Conservation (phyloP, 2,797 vertebrate genomes). For the Coccyzus lansbergi region DNA sequence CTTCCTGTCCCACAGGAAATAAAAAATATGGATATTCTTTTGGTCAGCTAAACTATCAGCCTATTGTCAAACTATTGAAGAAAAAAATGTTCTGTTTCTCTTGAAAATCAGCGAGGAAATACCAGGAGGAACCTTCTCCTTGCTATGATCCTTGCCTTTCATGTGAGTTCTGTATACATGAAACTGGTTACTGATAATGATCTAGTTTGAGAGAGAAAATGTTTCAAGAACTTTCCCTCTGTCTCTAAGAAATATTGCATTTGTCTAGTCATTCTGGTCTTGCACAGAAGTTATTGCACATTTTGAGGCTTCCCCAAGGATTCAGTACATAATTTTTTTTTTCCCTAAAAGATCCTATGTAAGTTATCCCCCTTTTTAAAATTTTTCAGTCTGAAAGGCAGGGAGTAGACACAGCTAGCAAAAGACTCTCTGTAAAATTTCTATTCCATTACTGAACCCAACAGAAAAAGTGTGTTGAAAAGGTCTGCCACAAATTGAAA, state of each 20-base stretch:
- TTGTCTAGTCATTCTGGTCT: neutral
- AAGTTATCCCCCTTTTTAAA: neutral
- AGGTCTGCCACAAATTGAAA: neutral
- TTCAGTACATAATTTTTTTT: neutral
- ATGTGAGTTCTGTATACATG: neutral
- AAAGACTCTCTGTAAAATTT: neutral
- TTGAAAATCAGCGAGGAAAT: neutral
- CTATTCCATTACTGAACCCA: neutral
- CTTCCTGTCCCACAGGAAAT: neutral
- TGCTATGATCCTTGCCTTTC: neutral
- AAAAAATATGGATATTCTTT: neutral
- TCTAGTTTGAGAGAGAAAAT: neutral
- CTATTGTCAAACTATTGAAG: neutral
- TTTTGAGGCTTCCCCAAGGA: neutral
- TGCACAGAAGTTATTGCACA: neutral
- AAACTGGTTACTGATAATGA: neutral
- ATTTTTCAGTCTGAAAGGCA: neutral
- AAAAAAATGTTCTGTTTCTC: neutral
- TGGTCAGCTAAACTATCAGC: neutral
- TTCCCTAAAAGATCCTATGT: neutral
- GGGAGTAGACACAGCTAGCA: neutral
- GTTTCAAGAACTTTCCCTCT: neutral
- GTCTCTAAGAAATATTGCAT: neutral
- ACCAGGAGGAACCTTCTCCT: neutral
- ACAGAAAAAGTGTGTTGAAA: neutral